A percentile compares a stretch with the other conserved stretches of the same genome.
Conservation (phyloP, 2,888 invertebrate genomes). For the Timema cristinae region DNA sequence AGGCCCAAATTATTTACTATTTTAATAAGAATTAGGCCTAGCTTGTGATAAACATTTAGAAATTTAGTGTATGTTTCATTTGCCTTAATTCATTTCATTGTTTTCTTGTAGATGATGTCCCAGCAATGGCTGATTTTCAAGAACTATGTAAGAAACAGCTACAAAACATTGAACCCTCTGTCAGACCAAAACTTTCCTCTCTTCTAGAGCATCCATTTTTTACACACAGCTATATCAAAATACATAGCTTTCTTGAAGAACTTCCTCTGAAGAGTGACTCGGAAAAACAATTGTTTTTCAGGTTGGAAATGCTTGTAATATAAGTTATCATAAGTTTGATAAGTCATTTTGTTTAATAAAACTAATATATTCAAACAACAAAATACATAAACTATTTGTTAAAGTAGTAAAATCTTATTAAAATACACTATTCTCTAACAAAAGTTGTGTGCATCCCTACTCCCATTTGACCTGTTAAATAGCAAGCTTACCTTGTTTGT, state of each 20-base stretch:
- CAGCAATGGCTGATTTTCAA: conserved; percentile 64
- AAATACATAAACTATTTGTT: too few relatives aligned
- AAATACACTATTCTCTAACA: too few relatives aligned
- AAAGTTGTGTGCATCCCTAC: too few relatives aligned
- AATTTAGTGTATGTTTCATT: background rate
- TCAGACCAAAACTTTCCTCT: conserved; percentile 63
- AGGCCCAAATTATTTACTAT: too few relatives aligned
- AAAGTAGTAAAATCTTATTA: too few relatives aligned
- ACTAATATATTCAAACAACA: too few relatives aligned
- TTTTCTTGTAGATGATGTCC: conserved; percentile 58
- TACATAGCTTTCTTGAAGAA: conserved; percentile 78
- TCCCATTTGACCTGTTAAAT: too few relatives aligned
- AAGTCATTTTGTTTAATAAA: background rate
- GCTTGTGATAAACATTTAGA: too few relatives aligned
- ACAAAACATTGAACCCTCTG: conserved; percentile 59
- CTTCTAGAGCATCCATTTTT: conserved; percentile 72
- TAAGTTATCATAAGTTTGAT: conserved; percentile 8
- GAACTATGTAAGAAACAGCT: conserved; percentile 65
- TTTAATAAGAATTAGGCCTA: too few relatives aligned
- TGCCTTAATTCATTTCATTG: background rate
- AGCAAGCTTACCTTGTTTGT: too few relatives aligned
- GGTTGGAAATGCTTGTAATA: conserved; percentile 42
- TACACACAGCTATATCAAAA: conserved; percentile 78
- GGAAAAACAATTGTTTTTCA: conserved; percentile 77
- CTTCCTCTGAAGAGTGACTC: conserved; percentile 72